phyloP scores from a whole-genome alignment of 2,888 invertebrate genomes.

The Zygothrica quintamaculata region DNA sequence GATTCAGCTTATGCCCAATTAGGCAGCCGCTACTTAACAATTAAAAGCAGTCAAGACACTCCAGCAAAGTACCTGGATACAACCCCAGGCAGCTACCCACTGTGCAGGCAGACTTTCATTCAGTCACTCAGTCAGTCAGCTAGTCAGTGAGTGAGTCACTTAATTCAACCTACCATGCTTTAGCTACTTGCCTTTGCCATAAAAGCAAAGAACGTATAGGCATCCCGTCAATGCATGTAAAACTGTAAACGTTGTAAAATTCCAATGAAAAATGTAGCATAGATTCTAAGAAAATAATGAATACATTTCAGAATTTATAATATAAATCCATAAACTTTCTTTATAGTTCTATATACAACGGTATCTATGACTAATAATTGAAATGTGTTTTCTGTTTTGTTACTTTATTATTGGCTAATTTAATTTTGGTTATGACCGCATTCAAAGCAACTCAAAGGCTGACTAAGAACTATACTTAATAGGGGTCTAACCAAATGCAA shows the following conservation, averaged over 20 bases:
- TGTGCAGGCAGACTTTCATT: slow-evolving; percentile 34
- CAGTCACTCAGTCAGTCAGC: slow-evolving; percentile 28
- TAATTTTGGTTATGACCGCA: slow-evolving; percentile 37
- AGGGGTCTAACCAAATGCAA: not conserved
- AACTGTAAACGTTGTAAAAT: slow-evolving; percentile 5
- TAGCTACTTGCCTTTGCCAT: slow-evolving; percentile 38
- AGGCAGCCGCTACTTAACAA: slow-evolving; percentile 31
- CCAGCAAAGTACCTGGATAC: not conserved
- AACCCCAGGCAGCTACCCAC: slow-evolving; percentile 52
- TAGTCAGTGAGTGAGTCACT: slow-evolving; percentile 36
- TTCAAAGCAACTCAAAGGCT: slow-evolving; percentile 4
- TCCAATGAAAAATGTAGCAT: no score
- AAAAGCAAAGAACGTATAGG: slow-evolving; percentile 31
- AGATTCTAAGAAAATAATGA: no score
- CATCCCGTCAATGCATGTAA: slow-evolving; percentile 17
- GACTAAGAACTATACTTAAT: slow-evolving; percentile 19
- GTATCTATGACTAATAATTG: slow-evolving; percentile 35
- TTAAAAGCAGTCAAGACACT: slow-evolving; percentile 32
- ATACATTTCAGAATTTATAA: no score
- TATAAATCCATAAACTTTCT: no score
- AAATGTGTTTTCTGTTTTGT: slow-evolving; percentile 7
- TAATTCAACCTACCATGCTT: slow-evolving; percentile 23
- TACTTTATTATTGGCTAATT: slow-evolving; percentile 1
- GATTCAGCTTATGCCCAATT: slow-evolving; percentile 37
- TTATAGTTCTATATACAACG: no score